Base-by-base conservation (phyloP, 2,797 vertebrate genomes). In the Chaunax sp. region DNA sequence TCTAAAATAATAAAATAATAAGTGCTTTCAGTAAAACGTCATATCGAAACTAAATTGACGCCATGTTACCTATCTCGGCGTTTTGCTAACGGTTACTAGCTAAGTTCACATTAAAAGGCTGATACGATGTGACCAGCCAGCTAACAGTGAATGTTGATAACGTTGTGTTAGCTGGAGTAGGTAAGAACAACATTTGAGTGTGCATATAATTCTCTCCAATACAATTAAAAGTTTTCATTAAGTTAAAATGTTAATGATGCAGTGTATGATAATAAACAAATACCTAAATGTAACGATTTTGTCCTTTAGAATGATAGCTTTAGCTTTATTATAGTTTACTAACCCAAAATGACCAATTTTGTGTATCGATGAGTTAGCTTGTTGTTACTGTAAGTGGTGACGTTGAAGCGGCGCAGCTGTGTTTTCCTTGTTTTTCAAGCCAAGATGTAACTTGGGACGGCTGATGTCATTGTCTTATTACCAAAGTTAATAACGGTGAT, bases 51-150 rank as follows among this genome's bases (percentile, higher is more conserved):
- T 75, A 53, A 44, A 53, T 22, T 7, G 12, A 22, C 9, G 11
- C 28, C 15, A 12, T 19, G 5, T 37, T 18, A 45, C 8, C 6
- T 28, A 16, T 15, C 1, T 61, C 14, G 28, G 18, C 6, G 44
- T 77, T 64, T 28, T 59, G 75, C 76, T 78, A 64, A 72, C 59
- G 40, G 51, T 67, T 62, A 53, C 19, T 25, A 53, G 53, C 56
- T 59, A 68, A 85, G 66, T 86, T 58, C 69, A 67, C 61, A 61
- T 52, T 38, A 30, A 55, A n/a, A 64, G 22, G 41, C 38, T 75
- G 69, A 63, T 69, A 50, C 60, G 49, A 75, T 49, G 30, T 72
- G 65, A 73, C n/a, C 41, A 78, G 57, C n/a, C 63, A 56, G 78
- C 66, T 76, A 77, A 65, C 51, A 61, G 28, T 68, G 30, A 53